Percentiles rank a stretch among this genome's conserved stretches.
phyloP scores from a whole-genome alignment of 2,888 invertebrate species.

The Antheraea yamamai region DNA sequence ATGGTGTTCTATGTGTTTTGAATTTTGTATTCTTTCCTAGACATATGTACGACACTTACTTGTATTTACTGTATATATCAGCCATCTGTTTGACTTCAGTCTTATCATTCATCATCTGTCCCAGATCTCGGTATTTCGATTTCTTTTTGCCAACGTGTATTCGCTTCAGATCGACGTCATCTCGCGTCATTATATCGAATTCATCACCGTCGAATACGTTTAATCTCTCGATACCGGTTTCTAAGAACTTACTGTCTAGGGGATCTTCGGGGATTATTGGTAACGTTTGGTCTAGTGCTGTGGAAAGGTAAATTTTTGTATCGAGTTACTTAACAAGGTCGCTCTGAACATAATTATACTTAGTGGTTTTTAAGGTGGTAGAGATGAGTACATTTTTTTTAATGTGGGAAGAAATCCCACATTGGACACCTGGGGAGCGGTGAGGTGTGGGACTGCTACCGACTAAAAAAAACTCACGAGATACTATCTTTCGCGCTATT shows the following conservation, averaged over 20 bases:
- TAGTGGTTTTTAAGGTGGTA: too few relatives aligned
- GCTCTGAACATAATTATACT: too few relatives aligned
- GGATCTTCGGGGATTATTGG: conserved; percentile 85
- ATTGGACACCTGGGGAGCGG: too few relatives aligned
- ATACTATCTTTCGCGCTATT: too few relatives aligned
- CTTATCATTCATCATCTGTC: conserved; percentile 88
- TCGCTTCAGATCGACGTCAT: conserved; percentile 74
- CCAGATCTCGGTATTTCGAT: conserved; percentile 82
- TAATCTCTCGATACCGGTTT: conserved; percentile 81
- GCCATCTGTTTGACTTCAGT: conserved; percentile 73
- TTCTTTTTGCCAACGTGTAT: conserved; percentile 83
- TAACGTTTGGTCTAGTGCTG: conserved; percentile 76
- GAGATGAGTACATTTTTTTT: too few relatives aligned
- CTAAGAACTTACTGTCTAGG: conserved; percentile 75
- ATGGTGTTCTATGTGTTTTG: neutral
- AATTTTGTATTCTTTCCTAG: neutral
- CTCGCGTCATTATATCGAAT: conserved; percentile 88
- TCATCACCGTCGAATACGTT: conserved; percentile 90
- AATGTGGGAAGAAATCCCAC: too few relatives aligned
- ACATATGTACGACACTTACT: conserved; percentile 49
- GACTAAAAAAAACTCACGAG: too few relatives aligned
- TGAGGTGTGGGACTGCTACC: too few relatives aligned
- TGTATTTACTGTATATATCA: conserved; percentile 83
- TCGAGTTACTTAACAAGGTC: neutral
- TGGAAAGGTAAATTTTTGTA: neutral